Evolutionary conservation across 2,888 invertebrate genomes (phyloP).

Genomic region (Metacarcinus magister): DNA sequence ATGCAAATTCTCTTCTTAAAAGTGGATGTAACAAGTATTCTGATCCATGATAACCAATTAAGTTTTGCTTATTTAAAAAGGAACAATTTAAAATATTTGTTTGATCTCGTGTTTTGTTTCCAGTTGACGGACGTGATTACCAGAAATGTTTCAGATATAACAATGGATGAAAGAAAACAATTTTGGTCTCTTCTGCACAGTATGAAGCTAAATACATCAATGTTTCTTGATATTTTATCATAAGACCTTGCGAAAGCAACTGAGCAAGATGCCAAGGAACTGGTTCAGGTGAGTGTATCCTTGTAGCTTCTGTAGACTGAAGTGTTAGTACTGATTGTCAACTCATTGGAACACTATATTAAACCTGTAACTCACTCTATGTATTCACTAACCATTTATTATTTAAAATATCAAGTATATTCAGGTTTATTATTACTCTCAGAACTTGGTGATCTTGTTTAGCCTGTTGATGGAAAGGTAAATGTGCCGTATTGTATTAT

Average conservation of each 20-base stretch:
- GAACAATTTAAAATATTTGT: too few species aligned
- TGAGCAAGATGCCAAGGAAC: background rate
- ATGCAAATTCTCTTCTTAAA: too few species aligned
- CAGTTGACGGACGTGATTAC: background rate
- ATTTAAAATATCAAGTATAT: too few species aligned
- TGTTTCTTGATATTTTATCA: slow-evolving; percentile 21
- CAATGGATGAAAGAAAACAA: background rate
- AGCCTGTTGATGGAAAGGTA: too few species aligned
- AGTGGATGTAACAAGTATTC: too few species aligned
- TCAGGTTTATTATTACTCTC: too few species aligned
- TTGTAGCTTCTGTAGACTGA: background rate
- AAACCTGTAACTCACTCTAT: too few species aligned
- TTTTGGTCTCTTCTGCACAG: background rate
- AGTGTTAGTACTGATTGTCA: background rate
- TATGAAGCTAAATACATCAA: background rate
- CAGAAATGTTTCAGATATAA: background rate
- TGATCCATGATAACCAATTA: too few species aligned
- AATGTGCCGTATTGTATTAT: too few species aligned
- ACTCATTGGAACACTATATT: background rate
- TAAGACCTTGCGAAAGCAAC: background rate
- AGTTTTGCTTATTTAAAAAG: too few species aligned
- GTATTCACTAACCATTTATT: background rate
- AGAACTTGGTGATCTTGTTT: too few species aligned
- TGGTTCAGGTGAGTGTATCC: background rate
- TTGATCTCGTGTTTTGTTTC: background rate